Base-by-base conservation (phyloP, 2,797 vertebrate species). In the Premnoplex brunnescens region DNA sequence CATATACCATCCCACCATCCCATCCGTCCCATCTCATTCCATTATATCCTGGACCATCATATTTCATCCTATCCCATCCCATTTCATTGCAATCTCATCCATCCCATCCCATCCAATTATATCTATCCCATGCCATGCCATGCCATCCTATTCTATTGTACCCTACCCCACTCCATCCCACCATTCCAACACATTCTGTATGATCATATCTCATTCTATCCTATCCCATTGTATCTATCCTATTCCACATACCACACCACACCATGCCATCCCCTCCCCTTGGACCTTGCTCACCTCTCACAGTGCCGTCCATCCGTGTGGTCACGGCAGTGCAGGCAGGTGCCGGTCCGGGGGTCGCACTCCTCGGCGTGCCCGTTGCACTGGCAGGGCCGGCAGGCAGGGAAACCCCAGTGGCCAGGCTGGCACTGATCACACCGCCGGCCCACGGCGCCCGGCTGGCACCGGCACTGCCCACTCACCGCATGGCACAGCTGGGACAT, bases 391-490 rank as follows among this genome's bases (percentile, higher is more conserved):
- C 96, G 97, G 97, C 99, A 99, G 96, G 91, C 97, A 9, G 99
- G 99, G 96, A 99, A 99, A 84, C 99, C 99, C 99, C 99, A 99
- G 97, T 99, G 98, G 27, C 99, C 98, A 0, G 95, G 94, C 95
- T 99, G 99, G 93, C 99, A 93, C 82, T 96, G 98, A 9, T 98
- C 98, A 79, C 99, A 99, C 93, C 95, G 97, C 15, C 98, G 97
- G 21, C 99, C 98, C 1, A 93, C 85, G 0, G 98, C 88, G 1
- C 98, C 98, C 0, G 88, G 93, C 37, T 85, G 95, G 96, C 98
- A 99, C 11, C 20, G 97, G 85, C 99, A 99, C 96, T 99, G 98
- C 26, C 99, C 99, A 0, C 97, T 98, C 34, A 94, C 87, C 0
- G 93, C 91, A 43, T 99, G 97, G 15, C 98, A 99, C 92, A 98